phyloP scores from a whole-genome alignment of 2,888 invertebrate species.

The Diachrysia chrysitis region DNA sequence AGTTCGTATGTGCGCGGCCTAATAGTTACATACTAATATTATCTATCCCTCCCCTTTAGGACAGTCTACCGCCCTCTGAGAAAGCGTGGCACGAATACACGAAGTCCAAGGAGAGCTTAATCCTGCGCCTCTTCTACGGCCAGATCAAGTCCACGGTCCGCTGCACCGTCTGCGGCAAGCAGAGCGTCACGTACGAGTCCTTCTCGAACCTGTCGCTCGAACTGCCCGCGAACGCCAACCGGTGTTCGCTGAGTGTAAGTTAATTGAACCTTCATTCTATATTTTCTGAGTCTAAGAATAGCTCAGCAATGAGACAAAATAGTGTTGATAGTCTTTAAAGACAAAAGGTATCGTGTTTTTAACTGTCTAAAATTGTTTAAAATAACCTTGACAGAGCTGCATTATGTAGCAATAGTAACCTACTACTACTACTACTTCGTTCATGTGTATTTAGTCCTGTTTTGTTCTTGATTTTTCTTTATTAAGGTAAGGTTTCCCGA shows the following conservation, averaged over 20 bases:
- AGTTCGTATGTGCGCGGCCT: no score
- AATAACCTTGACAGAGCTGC: no score
- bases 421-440: no score
- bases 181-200: constrained; percentile 95
- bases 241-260: constrained; percentile 89
- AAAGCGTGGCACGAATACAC: constrained; percentile 93
- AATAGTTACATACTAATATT: no score
- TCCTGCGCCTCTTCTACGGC: constrained; percentile 95
- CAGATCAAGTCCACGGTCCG: constrained; percentile 95
- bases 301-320: no score
- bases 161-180: constrained; percentile 92
- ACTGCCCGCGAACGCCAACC: constrained; percentile 90
- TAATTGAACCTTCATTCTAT: background rate
- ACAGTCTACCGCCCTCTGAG: constrained; percentile 80
- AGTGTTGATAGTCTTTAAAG: no score
- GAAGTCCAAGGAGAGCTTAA: constrained; percentile 91
- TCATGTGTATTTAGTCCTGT: no score
- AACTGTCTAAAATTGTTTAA: no score
- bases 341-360: no score
- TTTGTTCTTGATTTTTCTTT: no score
- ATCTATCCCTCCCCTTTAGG: constrained; percentile 67
- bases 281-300: no score
- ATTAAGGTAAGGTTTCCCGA: background rate
- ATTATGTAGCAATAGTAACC: no score
- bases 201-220: constrained; percentile 96